Conservation (phyloP, 2,888 invertebrate species). For the Tipula vernalis region DNA sequence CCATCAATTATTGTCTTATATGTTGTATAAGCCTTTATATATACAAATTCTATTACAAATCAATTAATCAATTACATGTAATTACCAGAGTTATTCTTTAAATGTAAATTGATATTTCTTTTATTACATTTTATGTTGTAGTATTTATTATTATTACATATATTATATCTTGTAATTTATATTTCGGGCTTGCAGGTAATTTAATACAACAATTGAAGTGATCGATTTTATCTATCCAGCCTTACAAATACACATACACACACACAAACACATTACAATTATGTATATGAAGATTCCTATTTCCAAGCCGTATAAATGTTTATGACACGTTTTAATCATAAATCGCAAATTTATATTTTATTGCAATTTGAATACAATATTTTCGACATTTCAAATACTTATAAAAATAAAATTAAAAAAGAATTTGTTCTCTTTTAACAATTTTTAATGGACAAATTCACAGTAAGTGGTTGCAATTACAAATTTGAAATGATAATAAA, state of each 20-base stretch:
- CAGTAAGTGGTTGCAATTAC: neutral
- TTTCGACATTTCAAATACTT: neutral
- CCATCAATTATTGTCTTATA: neutral
- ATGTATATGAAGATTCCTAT: neutral
- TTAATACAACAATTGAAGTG: neutral
- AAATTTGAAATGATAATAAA: neutral
- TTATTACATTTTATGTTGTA: neutral
- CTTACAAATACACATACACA: too few species aligned
- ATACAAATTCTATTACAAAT: neutral
- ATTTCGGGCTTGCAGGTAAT: neutral
- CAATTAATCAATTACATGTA: neutral
- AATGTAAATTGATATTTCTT: neutral
- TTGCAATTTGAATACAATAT: neutral
- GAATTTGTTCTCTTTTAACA: neutral
- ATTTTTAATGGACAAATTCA: neutral
- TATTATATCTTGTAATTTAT: neutral
- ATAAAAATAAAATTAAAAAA: neutral
- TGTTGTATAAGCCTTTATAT: neutral
- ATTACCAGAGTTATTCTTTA: neutral
- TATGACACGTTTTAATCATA: neutral
- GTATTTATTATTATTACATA: neutral
- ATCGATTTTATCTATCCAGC: neutral
- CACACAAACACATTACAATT: neutral
- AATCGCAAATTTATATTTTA: neutral
- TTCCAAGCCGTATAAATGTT: too few species aligned